Evolutionary conservation across 2,888 invertebrate genomes (phyloP).

Genomic region (Platypus cylindrus): DNA sequence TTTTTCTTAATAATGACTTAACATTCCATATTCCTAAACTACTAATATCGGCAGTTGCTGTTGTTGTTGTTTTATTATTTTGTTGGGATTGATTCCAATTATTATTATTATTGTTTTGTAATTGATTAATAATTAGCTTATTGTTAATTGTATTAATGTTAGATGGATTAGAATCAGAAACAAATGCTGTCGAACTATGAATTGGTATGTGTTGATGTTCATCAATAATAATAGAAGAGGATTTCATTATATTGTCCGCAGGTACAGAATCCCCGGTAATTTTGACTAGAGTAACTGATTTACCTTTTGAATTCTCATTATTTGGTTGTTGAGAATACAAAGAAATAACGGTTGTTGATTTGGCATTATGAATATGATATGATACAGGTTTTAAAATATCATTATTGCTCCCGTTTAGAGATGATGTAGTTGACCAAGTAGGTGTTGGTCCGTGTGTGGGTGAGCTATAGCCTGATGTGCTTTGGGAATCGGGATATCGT

Average conservation of each 20-base stretch:
- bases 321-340: constrained; percentile 29
- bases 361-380: constrained; percentile 35
- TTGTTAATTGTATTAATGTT: constrained; percentile 11
- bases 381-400: constrained; percentile 29
- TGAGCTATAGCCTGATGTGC: constrained; percentile 40
- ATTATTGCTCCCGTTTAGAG: constrained; percentile 30
- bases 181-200: constrained; percentile 15
- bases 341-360: constrained; percentile 35
- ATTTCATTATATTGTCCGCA: no score
- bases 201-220: constrained; percentile 10
- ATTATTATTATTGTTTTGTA: constrained; percentile 1
- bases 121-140: no score
- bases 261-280: constrained; percentile 28
- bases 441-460: constrained; percentile 34
- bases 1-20: constrained; percentile 31
- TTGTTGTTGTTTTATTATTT: constrained; percentile 1
- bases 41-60: constrained; percentile 3
- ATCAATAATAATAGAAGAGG: constrained; percentile 9
- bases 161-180: constrained; percentile 12
- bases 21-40: constrained; percentile 23
- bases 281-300: constrained; percentile 35
- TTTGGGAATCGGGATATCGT: constrained; percentile 35
- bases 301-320: constrained; percentile 25
- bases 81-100: background rate
- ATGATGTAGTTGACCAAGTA: constrained; percentile 35